Conservation (phyloP, 2,113 vertebrate species). For the Menura novaehollandiae region DNA sequence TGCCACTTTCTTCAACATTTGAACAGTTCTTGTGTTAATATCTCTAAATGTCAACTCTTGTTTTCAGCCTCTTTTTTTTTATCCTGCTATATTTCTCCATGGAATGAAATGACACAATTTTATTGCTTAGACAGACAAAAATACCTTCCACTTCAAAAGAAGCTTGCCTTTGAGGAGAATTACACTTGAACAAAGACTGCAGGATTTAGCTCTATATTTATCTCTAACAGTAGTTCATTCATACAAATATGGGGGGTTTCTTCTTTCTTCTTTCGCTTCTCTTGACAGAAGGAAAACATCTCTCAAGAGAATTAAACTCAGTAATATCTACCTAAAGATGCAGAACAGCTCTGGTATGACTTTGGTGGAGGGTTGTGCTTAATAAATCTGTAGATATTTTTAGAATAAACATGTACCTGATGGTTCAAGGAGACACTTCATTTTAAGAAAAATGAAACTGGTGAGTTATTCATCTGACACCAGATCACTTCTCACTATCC, state of each 20-base stretch:
- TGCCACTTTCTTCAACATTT: not conserved
- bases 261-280: not conserved
- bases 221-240: constrained; percentile 24
- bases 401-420: not conserved
- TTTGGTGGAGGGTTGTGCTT: not conserved
- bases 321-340: not conserved
- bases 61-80: constrained; percentile 14
- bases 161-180: constrained; percentile 55
- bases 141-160: constrained; percentile 56
- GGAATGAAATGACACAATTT: constrained; percentile 41
- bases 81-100: not conserved
- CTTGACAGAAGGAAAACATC: not conserved
- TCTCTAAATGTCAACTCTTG: constrained; percentile 4
- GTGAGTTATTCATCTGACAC: not conserved
- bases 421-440: not conserved
- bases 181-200: constrained; percentile 33
- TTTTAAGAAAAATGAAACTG: not conserved
- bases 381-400: not conserved
- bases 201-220: constrained; percentile 39
- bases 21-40: not conserved
- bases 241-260: not conserved
- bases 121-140: constrained; percentile 57
- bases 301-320: not conserved
- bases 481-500: not conserved
- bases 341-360: not conserved